Percentiles rank a stretch among this genome's conserved stretches.
phyloP scores from a whole-genome alignment of 2,888 invertebrate species.

The Drosophila borborema region DNA sequence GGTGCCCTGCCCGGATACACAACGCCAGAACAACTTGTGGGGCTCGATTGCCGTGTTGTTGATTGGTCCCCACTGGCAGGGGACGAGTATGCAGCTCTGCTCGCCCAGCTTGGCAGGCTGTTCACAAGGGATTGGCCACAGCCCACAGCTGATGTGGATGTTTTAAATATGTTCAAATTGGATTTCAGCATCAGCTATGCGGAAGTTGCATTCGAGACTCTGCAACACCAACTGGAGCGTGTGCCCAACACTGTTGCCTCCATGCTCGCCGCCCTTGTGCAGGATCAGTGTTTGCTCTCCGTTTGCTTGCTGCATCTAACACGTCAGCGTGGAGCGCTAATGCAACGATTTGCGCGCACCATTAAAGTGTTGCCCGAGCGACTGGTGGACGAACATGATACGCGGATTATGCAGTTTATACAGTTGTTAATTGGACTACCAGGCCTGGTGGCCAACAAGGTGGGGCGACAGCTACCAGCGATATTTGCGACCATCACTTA shows the following conservation, averaged over 20 bases:
- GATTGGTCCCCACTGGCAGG: constrained; percentile 84
- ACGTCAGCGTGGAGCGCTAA: constrained; percentile 55
- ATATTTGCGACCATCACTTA: constrained; percentile 87
- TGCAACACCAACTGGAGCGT: constrained; percentile 55
- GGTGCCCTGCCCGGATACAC: constrained; percentile 85
- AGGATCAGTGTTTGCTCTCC: constrained; percentile 73
- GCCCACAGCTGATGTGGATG: constrained; percentile 41
- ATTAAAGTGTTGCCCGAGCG: constrained; percentile 63
- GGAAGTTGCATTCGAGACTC: constrained; percentile 67
- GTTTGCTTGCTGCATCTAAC: constrained; percentile 73
- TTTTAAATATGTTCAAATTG: constrained; percentile 78
- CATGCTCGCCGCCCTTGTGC: constrained; percentile 66
- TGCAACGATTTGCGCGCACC: constrained; percentile 62
- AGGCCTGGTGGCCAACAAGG: constrained; percentile 89
- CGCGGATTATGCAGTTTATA: constrained; percentile 86
- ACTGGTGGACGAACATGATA: constrained; percentile 68
- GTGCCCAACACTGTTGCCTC: constrained; percentile 49
- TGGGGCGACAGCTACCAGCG: constrained; percentile 86
- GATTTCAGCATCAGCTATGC: constrained; percentile 81
- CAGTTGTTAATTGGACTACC: constrained; percentile 89
- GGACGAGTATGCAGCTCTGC: constrained; percentile 86
- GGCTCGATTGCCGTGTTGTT: constrained; percentile 85
- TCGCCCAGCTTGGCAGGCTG: constrained; percentile 86
- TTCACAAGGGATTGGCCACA: constrained; percentile 88
- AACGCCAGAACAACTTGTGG: constrained; percentile 89